Evolutionary conservation across 2,888 invertebrate species (phyloP).

Genomic region (Clepsis dumicolana): DNA sequence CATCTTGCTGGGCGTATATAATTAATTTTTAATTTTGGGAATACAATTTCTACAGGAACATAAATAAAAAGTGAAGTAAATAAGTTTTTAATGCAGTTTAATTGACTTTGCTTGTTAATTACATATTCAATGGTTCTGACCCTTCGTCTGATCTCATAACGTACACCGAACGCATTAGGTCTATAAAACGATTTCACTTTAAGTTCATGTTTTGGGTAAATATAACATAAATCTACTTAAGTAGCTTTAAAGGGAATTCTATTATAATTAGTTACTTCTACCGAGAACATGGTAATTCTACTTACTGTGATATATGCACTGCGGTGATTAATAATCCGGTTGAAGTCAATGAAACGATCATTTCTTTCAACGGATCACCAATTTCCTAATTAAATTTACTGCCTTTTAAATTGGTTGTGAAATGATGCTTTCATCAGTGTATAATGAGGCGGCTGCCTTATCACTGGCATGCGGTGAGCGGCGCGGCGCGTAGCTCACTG

Average conservation of each 20-base stretch:
- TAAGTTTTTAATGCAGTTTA: constrained; percentile 64
- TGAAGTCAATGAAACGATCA: constrained; percentile 32
- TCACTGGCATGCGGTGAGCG: constrained; percentile 25
- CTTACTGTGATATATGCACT: constrained; percentile 26
- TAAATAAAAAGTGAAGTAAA: constrained; percentile 2
- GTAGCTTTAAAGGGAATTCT: constrained; percentile 31
- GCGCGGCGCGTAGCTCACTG: background rate
- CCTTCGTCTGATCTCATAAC: constrained; percentile 78
- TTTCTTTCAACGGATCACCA: constrained; percentile 28
- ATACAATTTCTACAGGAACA: background rate
- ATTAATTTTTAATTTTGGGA: background rate
- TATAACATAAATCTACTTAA: constrained; percentile 40
- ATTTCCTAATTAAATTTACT: constrained; percentile 41
- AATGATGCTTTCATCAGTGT: constrained; percentile 40
- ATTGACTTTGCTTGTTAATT: constrained; percentile 81
- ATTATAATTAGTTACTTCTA: constrained; percentile 29
- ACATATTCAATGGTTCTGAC: constrained; percentile 78
- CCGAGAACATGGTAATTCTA: constrained; percentile 14
- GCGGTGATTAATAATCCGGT: constrained; percentile 27
- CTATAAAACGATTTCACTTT: constrained; percentile 68
- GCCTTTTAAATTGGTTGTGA: constrained; percentile 38
- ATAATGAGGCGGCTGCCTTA: constrained; percentile 42
- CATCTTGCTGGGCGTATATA: background rate
- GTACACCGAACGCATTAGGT: constrained; percentile 73
- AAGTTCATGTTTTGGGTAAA: constrained; percentile 67